Evolutionary conservation across 2,888 invertebrate genomes (phyloP).

Genomic region (Lochmaea capreae): DNA sequence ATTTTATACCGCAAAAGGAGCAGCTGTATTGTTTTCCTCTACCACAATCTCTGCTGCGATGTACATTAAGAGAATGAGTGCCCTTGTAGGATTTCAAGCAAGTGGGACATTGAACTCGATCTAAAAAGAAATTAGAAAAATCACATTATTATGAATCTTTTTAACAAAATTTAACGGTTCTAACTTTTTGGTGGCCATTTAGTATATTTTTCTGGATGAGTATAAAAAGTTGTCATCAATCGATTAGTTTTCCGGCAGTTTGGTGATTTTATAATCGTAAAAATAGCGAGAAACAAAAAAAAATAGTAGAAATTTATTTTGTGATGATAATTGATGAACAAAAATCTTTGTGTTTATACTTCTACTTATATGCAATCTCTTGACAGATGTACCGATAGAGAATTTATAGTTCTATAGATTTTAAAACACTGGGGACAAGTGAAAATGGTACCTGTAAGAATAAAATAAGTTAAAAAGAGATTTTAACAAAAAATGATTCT

Average conservation of each 20-base stretch:
- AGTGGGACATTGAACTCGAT: conserved; percentile 33
- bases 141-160: too few species aligned
- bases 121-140: conserved; percentile 23
- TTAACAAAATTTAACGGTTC: too few species aligned
- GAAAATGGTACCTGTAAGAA: conserved; percentile 8
- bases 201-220: too few species aligned
- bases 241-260: too few species aligned
- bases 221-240: too few species aligned
- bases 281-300: too few species aligned
- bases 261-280: too few species aligned
- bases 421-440: conserved; percentile 61
- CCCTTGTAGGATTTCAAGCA: conserved; percentile 46
- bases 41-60: conserved; percentile 40
- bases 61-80: conserved; percentile 31
- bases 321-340: too few species aligned
- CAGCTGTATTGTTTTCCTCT: conserved; percentile 14
- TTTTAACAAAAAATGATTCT: too few species aligned
- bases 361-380: conserved; percentile 8
- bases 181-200: too few species aligned
- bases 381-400: conserved; percentile 18
- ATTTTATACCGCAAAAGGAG: neutral
- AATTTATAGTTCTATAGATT: conserved; percentile 60
- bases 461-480: neutral
- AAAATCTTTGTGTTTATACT: too few species aligned
- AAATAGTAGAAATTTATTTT: too few species aligned